Evolutionary conservation across 2,113 vertebrate species (phyloP).

Genomic region (Oncorhynchus gorbuscha): DNA sequence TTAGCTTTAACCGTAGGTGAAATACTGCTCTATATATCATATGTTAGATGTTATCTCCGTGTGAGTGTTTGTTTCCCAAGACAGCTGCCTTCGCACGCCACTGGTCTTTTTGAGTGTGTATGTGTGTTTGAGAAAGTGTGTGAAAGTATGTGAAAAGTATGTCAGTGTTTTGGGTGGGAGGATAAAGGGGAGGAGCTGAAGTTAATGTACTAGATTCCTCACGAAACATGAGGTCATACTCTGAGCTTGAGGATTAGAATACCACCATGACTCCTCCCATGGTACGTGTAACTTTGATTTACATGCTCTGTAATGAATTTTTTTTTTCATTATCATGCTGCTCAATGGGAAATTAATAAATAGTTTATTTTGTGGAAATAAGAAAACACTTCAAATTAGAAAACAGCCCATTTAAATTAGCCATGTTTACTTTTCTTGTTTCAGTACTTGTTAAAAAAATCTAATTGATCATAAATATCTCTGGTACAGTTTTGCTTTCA

Average conservation of each 20-base stretch:
- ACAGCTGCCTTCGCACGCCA: slow-evolving; percentile 54
- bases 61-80: slow-evolving; percentile 44
- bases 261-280: slow-evolving; percentile 12
- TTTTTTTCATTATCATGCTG: not conserved
- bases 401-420: too few relatives aligned
- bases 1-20: too few relatives aligned
- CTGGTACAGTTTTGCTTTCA: not conserved
- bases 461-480: not conserved
- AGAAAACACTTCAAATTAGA: too few relatives aligned
- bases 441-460: not conserved
- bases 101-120: not conserved
- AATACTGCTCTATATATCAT: too few relatives aligned
- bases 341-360: too few relatives aligned
- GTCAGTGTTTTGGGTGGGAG: slow-evolving; percentile 4
- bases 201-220: slow-evolving; percentile 19
- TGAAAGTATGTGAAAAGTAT: slow-evolving; percentile 12
- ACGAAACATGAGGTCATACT: not conserved
- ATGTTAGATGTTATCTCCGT: slow-evolving; percentile 39
- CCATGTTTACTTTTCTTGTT: not conserved
- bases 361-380: too few relatives aligned
- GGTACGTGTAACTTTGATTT: not conserved
- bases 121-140: slow-evolving; percentile 12
- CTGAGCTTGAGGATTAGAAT: not conserved
- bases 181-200: slow-evolving; percentile 2
- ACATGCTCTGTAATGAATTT: not conserved